These are phyloP conservation scores for Nasua narica DNA, from an alignment of 2,797 vertebrate genomes.

Conservation along the genomic window DNA sequence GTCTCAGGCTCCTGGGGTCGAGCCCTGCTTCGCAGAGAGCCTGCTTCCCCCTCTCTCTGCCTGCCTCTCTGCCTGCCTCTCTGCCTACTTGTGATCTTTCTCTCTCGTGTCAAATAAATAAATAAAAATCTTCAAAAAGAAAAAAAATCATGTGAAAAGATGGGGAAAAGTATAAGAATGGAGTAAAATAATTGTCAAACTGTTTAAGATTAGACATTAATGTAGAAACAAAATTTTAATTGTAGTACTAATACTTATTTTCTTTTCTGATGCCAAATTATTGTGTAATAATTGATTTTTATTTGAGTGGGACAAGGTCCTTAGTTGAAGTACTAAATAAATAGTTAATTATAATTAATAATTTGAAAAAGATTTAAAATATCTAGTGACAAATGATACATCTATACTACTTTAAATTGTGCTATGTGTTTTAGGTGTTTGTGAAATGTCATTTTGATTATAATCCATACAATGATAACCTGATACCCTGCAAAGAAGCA, in stretches of 20 bases:
- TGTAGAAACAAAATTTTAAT: neutral
- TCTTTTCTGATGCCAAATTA: neutral
- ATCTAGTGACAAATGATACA: neutral
- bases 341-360: conserved; percentile 28
- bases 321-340: conserved; percentile 51
- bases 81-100: too few species aligned
- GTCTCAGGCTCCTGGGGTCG: too few species aligned
- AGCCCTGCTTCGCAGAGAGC: too few species aligned
- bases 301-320: conserved; percentile 17
- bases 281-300: conserved; percentile 37
- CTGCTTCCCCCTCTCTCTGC: too few species aligned
- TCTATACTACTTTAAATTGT: conserved; percentile 69
- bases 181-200: neutral
- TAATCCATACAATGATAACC: conserved; percentile 94
- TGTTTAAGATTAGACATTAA: neutral
- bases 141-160: neutral
- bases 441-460: conserved; percentile 98
- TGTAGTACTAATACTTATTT: neutral
- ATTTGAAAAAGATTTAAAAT: conserved; percentile 39
- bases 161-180: neutral
- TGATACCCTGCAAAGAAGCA: conserved; percentile 99
- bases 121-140: too few species aligned
- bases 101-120: too few species aligned
- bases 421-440: conserved; percentile 88
- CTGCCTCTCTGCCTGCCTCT: too few species aligned